Percentiles rank a stretch among this genome's conserved stretches.
Evolutionary conservation across 2,888 invertebrate genomes (phyloP).

Genomic region (Nysson spinosus): DNA sequence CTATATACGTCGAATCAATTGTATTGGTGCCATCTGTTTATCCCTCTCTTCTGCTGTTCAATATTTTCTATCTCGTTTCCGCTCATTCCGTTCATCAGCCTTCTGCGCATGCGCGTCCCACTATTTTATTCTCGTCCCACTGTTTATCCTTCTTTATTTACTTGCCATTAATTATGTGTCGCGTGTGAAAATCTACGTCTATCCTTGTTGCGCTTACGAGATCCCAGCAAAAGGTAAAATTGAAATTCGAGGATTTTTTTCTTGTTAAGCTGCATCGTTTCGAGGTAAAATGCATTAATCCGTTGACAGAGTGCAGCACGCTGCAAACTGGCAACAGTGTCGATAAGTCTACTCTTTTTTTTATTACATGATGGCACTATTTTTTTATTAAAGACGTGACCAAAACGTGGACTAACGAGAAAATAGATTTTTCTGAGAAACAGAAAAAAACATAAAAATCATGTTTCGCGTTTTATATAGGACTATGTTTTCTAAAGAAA

Average conservation of each 20-base stretch:
- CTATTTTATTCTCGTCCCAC: not conserved
- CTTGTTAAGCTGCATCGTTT: not conserved
- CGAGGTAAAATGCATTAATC: not conserved
- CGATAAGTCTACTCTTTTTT: not conserved
- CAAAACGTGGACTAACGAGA: no score
- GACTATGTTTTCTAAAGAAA: no score
- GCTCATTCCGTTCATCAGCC: not conserved
- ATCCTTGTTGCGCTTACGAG: no score
- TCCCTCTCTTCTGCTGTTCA: constrained; percentile 7
- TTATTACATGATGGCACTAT: not conserved
- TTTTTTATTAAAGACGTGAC: no score
- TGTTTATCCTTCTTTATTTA: not conserved
- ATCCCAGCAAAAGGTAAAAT: no score
- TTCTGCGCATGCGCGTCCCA: not conserved
- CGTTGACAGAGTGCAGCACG: constrained; percentile 28
- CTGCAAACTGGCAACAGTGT: constrained; percentile 1
- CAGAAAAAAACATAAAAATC: no score
- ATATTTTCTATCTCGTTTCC: not conserved
- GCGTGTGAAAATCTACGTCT: not conserved
- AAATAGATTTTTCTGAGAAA: no score
- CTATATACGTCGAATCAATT: constrained; percentile 37
- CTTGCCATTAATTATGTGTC: not conserved
- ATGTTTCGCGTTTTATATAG: no score
- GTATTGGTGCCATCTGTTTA: constrained; percentile 39
- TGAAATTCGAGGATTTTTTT: no score